Percentiles rank a stretch among this genome's conserved stretches.
These are phyloP conservation scores for Xestoiulus laeticollis DNA, from an alignment of 2,888 invertebrate genomes.

Conservation along the genomic window DNA sequence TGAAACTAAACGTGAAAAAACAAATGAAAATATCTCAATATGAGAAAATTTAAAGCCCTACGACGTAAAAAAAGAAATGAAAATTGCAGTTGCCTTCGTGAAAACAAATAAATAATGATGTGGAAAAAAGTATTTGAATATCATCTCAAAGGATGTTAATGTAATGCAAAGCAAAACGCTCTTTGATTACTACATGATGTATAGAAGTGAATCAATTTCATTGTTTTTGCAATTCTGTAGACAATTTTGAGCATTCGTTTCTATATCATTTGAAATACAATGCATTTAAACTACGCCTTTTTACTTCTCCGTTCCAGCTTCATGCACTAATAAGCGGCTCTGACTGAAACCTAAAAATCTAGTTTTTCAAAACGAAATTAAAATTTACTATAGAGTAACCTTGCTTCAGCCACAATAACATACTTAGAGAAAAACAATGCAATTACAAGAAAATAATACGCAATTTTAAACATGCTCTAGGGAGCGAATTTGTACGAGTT, in stretches of 20 bases:
- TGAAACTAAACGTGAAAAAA: background rate
- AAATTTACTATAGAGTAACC: background rate
- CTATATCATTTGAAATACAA: background rate
- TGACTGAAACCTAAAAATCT: background rate
- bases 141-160: too few species aligned
- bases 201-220: too few species aligned
- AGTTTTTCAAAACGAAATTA: background rate
- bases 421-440: background rate
- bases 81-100: background rate
- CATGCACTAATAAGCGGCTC: background rate
- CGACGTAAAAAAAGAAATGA: background rate
- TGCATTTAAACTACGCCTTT: background rate
- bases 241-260: too few species aligned
- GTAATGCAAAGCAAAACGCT: too few species aligned
- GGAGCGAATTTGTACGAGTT: background rate
- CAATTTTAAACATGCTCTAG: background rate
- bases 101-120: background rate
- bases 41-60: background rate
- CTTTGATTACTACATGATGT: too few species aligned
- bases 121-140: too few species aligned
- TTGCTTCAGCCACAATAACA: background rate
- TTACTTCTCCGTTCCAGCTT: background rate
- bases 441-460: background rate
- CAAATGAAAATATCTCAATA: background rate
- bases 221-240: too few species aligned